Conservation (phyloP, 2,888 invertebrate species). For the Mermis nigrescens region DNA sequence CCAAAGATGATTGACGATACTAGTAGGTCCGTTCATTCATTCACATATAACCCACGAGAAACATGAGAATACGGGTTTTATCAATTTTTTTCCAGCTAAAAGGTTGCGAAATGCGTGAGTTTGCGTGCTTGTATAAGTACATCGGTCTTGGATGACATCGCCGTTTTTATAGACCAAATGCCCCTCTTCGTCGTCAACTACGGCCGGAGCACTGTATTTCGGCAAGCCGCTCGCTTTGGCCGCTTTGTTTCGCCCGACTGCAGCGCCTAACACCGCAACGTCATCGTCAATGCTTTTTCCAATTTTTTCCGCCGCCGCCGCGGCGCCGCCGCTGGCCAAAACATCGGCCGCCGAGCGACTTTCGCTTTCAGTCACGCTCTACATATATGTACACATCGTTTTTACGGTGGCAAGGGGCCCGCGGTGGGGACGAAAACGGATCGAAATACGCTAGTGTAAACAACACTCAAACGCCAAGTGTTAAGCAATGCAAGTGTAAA, state of each 20-base stretch:
- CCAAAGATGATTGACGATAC: neutral
- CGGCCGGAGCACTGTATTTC: neutral
- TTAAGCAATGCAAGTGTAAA: too few species aligned
- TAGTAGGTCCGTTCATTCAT: neutral
- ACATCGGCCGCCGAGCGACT: neutral
- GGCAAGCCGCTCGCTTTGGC: too few species aligned
- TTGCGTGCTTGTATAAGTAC: slow-evolving; percentile 35
- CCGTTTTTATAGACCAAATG: slow-evolving; percentile 98
- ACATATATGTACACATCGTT: neutral
- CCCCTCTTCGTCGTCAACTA: slow-evolving; percentile 98
- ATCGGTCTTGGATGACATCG: slow-evolving; percentile 96
- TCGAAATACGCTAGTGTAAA: too few species aligned
- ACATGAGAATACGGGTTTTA: neutral
- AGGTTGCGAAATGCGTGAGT: neutral
- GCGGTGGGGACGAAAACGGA: neutral
- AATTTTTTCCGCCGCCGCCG: too few species aligned
- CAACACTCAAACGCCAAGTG: too few species aligned
- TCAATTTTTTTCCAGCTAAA: neutral
- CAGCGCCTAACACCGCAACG: too few species aligned
- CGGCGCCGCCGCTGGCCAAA: too few species aligned
- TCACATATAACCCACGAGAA: slow-evolving; percentile 21
- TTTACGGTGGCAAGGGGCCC: neutral
- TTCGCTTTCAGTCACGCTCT: neutral
- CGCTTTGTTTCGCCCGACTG: too few species aligned
- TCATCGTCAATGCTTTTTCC: too few species aligned